Base-by-base conservation (phyloP, 2,888 invertebrate species). In the Cephus runcator region DNA sequence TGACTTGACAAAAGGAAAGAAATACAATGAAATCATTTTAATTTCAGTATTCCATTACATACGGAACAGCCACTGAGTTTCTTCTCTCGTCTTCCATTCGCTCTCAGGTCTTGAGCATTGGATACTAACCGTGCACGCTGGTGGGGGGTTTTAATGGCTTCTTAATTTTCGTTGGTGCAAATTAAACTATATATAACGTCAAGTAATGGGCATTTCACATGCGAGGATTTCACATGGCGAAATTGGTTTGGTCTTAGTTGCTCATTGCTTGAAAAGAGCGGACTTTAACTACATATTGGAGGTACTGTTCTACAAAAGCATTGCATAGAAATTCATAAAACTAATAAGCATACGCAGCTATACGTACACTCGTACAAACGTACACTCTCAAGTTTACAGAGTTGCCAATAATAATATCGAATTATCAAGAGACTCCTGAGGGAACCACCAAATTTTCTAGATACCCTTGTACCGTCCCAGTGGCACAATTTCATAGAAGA, bases 211-310 rank as follows among this genome's bases (percentile, higher is more conserved):
- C 76, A 69, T 77, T 69, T 31, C 34, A 77, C 81, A 81, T 81
- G 81, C 79, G 75, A 81, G 78, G 76, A 74, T 69, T 34, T 76
- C 35, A 35, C 31, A 68, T 77, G 69, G 81, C 75, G 79, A 81
- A 83, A 83, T 83, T 81, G 83, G 77, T 73, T 83, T 73, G 76
- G 76, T 69, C 75, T 74, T 69, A 79, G 77, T 82, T 79, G 80
- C 77, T 83, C 56, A 56, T 81, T 80, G 80, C 71, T 71, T 30
- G 31, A 33, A 83, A 82, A 79, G 83, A 83, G 80, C 79, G 76
- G 78, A 83, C 81, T 78, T 79, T 77, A 83, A 83, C 73, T 81
- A 73, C 75, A 78, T 82, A 81, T 83, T 81, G 80, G 77, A 76
- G 36, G 76, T 78, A 75, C 79, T 75, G 82, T 83, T 80, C 80